Base-by-base conservation (phyloP, 2,888 invertebrate species). In the Boloria selene region DNA sequence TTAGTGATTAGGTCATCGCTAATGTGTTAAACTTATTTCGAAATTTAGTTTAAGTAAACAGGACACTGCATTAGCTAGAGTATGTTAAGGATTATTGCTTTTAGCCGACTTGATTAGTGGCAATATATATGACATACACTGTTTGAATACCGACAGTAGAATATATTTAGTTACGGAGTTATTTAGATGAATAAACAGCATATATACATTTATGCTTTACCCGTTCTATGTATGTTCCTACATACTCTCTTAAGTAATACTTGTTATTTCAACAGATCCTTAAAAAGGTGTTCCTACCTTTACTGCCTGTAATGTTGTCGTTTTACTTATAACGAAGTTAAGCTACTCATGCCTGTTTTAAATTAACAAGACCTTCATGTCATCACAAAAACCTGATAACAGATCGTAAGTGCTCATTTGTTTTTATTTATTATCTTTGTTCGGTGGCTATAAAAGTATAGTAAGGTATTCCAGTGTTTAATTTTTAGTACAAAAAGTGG, bases 51-150 rank as follows among this genome's bases (percentile, higher is more conserved):
- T 59, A 49, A 44, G 58, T 51, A 67, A 67, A 67, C 61, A 62
- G 53, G 67, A 52, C 64, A 44, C 61, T 60, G 50, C 49, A 63
- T 50, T 60, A 58, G 38, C 49, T 45, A 17, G 55, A 66, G 53
- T 69, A 47, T 69, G 69, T 66, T 61, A 66, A 66, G 64, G 63
- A 64, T 49, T 69, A 64, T 64, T 69, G 59, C 53, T 50, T 62
- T 26, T 45, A 49, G 42, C 50, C 58, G 52, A 51, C 51, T 70
- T 18, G 62, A 62, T 59, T 49, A 65, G 44, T 50, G 49, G 60
- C 38, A 52, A 63, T 67, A 62, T 17, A 52, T 62, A 67, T 67
- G 61, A 61, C 59, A 51, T 18, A 52, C 66, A 64, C 61, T 61
- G 51, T 54, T 50, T 54, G 47, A 55, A 47, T 54, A 59, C 51